phyloP scores from a whole-genome alignment of 2,888 invertebrate species.

The Epinotia bilunana region DNA sequence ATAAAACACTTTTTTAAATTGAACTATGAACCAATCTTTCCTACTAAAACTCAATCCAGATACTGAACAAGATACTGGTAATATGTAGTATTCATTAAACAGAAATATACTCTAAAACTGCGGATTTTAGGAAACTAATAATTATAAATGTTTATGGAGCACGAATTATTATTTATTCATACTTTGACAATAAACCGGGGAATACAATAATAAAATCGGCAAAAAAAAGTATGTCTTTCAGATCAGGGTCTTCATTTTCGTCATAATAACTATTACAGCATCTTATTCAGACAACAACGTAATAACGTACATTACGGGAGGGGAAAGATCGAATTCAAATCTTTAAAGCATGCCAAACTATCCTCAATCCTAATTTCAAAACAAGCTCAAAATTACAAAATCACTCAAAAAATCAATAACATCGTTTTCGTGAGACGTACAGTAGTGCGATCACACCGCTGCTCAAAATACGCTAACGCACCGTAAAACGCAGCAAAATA shows the following conservation, averaged over 20 bases:
- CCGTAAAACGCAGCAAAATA: too few species aligned
- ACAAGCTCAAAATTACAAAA: constrained; percentile 2
- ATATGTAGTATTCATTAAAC: not conserved
- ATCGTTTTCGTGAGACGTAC: constrained; percentile 3
- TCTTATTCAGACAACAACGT: not conserved
- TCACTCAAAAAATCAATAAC: not conserved
- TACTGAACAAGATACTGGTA: not conserved
- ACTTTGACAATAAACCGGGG: not conserved
- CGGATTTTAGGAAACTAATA: not conserved
- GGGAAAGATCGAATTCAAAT: not conserved
- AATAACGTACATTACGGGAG: not conserved
- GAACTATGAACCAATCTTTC: not conserved
- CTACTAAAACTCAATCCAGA: not conserved
- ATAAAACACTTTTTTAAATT: not conserved
- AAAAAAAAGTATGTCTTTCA: not conserved
- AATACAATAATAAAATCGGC: not conserved
- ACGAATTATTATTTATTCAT: not conserved
- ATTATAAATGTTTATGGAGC: not conserved
- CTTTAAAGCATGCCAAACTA: constrained; percentile 22
- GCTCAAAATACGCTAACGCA: too few species aligned
- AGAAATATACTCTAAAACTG: not conserved
- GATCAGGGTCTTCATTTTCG: not conserved
- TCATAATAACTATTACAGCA: not conserved
- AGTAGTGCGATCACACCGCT: too few species aligned
- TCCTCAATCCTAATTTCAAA: not conserved